phyloP scores from a whole-genome alignment of 2,113 vertebrate species.

The zebrafish (Danio rerio) region GRCz12tu NC_133191.1:42321501-42322000 shows the following conservation, averaged over 20 bases:
- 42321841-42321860: conserved; percentile 69
- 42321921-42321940: conserved; percentile 75
- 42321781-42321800: neutral
- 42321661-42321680: conserved; percentile 49
- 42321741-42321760: neutral
- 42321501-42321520: neutral
- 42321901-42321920: conserved; percentile 69
- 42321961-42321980: conserved; percentile 88
- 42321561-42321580: conserved; percentile 19
- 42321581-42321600: conserved; percentile 56
- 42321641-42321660: conserved; percentile 69
- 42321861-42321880: conserved; percentile 75
- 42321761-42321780: neutral
- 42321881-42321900: conserved; percentile 77
- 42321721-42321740: conserved; percentile 31
- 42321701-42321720: neutral
- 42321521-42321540: neutral
- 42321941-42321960: conserved; percentile 80
- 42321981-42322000: conserved; percentile 76
- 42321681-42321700: conserved; percentile 23
- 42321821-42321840: neutral
- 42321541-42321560: neutral
- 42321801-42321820: conserved; percentile 29
- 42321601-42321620: conserved; percentile 78
- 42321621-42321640: conserved; percentile 71